Evolutionary conservation across 1,140 invertebrate species (phyloP).

Genomic region (Drosophila bocqueti): DNA sequence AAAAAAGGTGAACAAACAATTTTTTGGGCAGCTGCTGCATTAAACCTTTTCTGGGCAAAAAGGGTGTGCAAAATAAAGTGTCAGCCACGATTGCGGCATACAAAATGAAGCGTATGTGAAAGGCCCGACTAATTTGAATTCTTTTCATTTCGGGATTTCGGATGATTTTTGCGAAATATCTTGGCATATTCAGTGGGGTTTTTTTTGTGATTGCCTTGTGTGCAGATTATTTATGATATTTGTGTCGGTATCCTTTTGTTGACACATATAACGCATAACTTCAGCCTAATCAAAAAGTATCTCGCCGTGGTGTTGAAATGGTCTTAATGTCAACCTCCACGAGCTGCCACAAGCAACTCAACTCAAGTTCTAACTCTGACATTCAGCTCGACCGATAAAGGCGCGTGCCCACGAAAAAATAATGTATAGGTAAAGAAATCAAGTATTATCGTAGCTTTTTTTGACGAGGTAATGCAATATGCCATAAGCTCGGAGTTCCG

Average conservation of each 20-base stretch:
- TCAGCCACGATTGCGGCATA: conserved; percentile 15
- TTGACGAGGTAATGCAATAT: conserved; percentile 72
- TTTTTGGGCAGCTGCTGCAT: conserved; percentile 55
- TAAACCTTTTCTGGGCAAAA: conserved; percentile 49
- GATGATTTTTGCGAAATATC: conserved; percentile 11
- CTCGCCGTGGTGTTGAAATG: conserved; percentile 63
- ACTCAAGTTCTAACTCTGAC: conserved; percentile 65
- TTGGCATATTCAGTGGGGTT: background rate
- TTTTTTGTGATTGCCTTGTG: background rate
- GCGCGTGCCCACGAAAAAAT: conserved; percentile 72
- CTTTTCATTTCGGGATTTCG: conserved; percentile 6
- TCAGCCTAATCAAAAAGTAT: conserved; percentile 46
- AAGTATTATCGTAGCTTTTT: conserved; percentile 35
- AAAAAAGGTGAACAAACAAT: background rate
- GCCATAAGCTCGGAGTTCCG: conserved; percentile 58
- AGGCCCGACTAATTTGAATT: conserved; percentile 23
- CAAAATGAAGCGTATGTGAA: conserved; percentile 21
- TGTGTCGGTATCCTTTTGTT: conserved; percentile 16
- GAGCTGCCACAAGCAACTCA: conserved; percentile 19
- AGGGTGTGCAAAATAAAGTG: conserved; percentile 49
- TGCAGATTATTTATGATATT: conserved; percentile 10
- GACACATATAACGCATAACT: conserved; percentile 12
- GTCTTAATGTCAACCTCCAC: conserved; percentile 66
- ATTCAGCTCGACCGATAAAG: conserved; percentile 73
- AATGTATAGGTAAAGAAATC: conserved; percentile 34